A percentile compares a stretch with the other conserved stretches of the same genome.
Evolutionary conservation across 1,140 invertebrate species (phyloP).

Genomic region (Cotesia vestalis): DNA sequence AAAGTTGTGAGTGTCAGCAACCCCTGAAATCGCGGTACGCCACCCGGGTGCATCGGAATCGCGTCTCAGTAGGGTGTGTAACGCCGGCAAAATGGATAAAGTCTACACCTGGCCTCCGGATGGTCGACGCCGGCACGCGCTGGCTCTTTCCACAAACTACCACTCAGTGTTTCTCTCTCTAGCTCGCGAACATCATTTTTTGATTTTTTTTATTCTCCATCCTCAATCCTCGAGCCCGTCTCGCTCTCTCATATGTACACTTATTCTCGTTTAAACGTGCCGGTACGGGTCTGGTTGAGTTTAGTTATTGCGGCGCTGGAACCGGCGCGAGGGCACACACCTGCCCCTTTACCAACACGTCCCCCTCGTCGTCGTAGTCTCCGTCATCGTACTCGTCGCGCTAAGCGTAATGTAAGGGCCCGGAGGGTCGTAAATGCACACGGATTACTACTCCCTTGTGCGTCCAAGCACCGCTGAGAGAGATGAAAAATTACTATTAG

Average conservation of each 20-base stretch:
- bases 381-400: conserved; percentile 44
- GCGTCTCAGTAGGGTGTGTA: conserved; percentile 41
- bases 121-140: conserved; percentile 63
- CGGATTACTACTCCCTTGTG: conserved; percentile 56
- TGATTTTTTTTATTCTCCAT: no score
- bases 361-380: conserved; percentile 43
- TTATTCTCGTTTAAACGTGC: conserved; percentile 35
- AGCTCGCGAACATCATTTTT: neutral
- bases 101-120: conserved; percentile 64
- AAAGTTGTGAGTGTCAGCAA: conserved; percentile 32
- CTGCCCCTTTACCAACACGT: conserved; percentile 59
- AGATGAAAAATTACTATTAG: conserved; percentile 39
- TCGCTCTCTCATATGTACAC: conserved; percentile 37
- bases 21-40: conserved; percentile 44
- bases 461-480: conserved; percentile 28
- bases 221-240: conserved; percentile 27
- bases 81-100: conserved; percentile 61
- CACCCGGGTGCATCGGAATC: conserved; percentile 50
- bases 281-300: neutral
- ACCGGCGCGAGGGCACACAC: conserved; percentile 52
- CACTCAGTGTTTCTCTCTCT: neutral
- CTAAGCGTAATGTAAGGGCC: conserved; percentile 16
- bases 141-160: conserved; percentile 41
- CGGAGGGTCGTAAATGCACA: conserved; percentile 61
- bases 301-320: conserved; percentile 27